These are phyloP conservation scores for Papilio polyxenes DNA, from an alignment of 1,140 invertebrate genomes.

Conservation along the genomic window DNA sequence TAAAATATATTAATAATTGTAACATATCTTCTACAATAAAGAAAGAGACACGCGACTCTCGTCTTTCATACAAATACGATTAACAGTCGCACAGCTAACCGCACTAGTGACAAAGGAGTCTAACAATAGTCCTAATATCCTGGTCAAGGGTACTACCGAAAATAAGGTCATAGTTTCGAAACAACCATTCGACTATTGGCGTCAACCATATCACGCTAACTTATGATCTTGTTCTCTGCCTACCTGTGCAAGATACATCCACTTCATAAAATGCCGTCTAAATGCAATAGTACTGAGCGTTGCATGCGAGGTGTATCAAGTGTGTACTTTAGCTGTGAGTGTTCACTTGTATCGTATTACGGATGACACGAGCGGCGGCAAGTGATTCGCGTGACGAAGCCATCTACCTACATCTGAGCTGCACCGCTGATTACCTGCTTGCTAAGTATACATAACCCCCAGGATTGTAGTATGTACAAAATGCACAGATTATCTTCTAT, in stretches of 20 bases:
- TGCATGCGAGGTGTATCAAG: neutral
- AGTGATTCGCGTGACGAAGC: conserved; percentile 22
- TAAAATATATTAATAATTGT: conserved; percentile 4
- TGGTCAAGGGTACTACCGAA: neutral
- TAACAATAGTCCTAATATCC: neutral
- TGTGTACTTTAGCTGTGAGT: conserved; percentile 15
- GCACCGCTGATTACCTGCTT: conserved; percentile 1
- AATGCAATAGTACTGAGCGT: neutral
- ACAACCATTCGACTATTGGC: neutral
- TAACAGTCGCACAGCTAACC: no score
- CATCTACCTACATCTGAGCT: conserved; percentile 1
- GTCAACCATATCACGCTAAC: neutral
- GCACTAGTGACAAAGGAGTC: no score
- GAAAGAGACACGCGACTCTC: no score
- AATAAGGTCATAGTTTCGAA: neutral
- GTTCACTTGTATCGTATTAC: conserved; percentile 17
- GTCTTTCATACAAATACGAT: no score
- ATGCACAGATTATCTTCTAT: no score
- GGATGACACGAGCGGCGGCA: conserved; percentile 14
- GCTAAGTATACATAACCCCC: neutral
- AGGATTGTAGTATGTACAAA: no score
- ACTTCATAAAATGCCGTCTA: neutral
- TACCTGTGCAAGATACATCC: neutral
- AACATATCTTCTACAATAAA: neutral
- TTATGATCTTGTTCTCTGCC: neutral